These are phyloP conservation scores for Cryptocheilus praepositus DNA, from an alignment of 2,888 invertebrate species.

Conservation along the genomic window DNA sequence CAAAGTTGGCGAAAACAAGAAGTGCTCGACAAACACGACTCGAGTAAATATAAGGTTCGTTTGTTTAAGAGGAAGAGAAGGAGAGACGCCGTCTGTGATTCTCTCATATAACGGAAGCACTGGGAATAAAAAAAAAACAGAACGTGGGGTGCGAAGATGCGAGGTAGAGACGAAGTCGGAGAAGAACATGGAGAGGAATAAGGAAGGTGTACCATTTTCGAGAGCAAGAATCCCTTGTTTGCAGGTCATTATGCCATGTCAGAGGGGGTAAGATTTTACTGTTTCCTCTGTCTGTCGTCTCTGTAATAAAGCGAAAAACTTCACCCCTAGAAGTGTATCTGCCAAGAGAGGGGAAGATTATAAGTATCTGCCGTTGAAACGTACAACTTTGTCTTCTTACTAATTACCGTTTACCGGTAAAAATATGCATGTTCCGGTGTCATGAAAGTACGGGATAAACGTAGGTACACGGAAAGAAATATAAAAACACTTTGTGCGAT, in stretches of 20 bases:
- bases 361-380: background rate
- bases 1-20: conserved; percentile 69
- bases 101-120: conserved; percentile 41
- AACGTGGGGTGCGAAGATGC: conserved; percentile 35
- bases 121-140: conserved; percentile 39
- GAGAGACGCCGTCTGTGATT: conserved; percentile 46
- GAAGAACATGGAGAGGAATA: conserved; percentile 16
- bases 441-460: too few species aligned
- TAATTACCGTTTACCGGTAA: conserved; percentile 3
- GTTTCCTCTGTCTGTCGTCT: conserved; percentile 33
- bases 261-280: conserved; percentile 51
- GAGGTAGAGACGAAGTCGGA: conserved; percentile 17
- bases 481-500: too few species aligned
- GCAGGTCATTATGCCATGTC: conserved; percentile 69
- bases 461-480: too few species aligned
- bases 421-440: too few species aligned
- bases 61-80: conserved; percentile 54
- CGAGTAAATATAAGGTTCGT: conserved; percentile 69
- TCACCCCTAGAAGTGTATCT: background rate
- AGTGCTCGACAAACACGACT: conserved; percentile 67
- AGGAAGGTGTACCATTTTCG: conserved; percentile 36
- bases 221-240: conserved; percentile 63
- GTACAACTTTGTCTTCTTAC: background rate
- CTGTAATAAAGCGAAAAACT: conserved; percentile 13
- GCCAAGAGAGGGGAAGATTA: background rate